phyloP scores from a whole-genome alignment of 1,140 invertebrate species.

The Thaumetopoea pityocampa region DNA sequence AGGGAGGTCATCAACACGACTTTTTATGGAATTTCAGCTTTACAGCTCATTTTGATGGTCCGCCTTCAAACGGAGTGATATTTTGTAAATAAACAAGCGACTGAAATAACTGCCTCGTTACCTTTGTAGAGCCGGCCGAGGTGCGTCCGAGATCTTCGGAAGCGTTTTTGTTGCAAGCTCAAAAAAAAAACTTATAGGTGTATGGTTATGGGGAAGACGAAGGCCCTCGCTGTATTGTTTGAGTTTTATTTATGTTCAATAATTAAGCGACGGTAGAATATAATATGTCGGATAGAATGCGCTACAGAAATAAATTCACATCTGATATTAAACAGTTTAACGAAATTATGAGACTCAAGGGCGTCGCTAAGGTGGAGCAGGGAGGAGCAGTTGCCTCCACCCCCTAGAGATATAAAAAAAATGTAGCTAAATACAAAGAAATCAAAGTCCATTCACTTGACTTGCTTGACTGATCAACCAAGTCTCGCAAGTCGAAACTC shows the following conservation, averaged over 20 bases:
- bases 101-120: conserved; percentile 71
- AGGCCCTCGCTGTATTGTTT: conserved; percentile 6
- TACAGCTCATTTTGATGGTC: conserved; percentile 74
- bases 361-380: too few species aligned
- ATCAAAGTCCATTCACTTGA: too few species aligned
- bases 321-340: too few species aligned
- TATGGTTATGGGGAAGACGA: conserved; percentile 23
- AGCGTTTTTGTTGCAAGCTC: conserved; percentile 37
- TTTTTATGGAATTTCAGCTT: conserved; percentile 74
- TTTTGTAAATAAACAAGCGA: conserved; percentile 74
- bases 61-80: conserved; percentile 75
- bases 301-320: too few species aligned
- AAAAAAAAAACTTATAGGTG: conserved; percentile 30
- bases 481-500: too few species aligned
- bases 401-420: too few species aligned
- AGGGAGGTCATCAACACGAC: conserved; percentile 73
- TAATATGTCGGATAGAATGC: too few species aligned
- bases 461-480: too few species aligned
- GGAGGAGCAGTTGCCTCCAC: too few species aligned
- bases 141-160: conserved; percentile 47
- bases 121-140: conserved; percentile 70
- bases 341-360: too few species aligned
- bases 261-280: conserved; percentile 1
- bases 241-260: conserved; percentile 11
- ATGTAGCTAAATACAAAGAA: too few species aligned